phyloP scores from a whole-genome alignment of 2,888 invertebrate species.

The Aspidapion aeneum region DNA sequence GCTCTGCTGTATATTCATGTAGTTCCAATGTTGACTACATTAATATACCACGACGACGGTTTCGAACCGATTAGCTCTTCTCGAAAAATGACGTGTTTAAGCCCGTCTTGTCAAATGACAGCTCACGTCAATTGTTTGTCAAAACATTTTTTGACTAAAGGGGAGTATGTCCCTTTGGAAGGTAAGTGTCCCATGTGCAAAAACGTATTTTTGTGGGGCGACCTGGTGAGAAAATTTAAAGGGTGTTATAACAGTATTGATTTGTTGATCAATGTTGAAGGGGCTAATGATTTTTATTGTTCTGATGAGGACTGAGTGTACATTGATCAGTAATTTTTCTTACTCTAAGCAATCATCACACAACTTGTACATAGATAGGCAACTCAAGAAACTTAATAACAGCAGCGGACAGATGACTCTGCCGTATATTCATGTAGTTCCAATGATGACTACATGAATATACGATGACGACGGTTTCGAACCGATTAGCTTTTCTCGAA shows the following conservation, averaged over 20 bases:
- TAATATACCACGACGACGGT: slow-evolving; percentile 54
- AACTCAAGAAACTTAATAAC: too few relatives aligned
- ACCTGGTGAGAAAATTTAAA: slow-evolving; percentile 69
- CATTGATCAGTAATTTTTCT: neutral
- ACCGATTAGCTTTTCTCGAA: slow-evolving; percentile 44
- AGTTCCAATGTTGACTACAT: too few relatives aligned
- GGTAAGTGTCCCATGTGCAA: slow-evolving; percentile 79
- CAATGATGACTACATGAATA: too few relatives aligned
- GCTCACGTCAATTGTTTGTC: slow-evolving; percentile 77
- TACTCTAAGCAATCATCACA: too few relatives aligned
- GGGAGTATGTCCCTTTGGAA: slow-evolving; percentile 73
- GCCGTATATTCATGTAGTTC: too few relatives aligned
- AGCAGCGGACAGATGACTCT: too few relatives aligned
- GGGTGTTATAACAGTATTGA: slow-evolving; percentile 53
- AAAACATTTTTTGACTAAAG: slow-evolving; percentile 57
- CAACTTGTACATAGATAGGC: too few relatives aligned
- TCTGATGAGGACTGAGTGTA: slow-evolving; percentile 34
- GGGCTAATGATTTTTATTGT: slow-evolving; percentile 36
- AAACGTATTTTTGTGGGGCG: slow-evolving; percentile 71
- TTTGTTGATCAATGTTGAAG: slow-evolving; percentile 34
- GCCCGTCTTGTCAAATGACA: slow-evolving; percentile 58
- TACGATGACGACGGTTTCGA: slow-evolving; percentile 50
- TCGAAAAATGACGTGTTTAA: slow-evolving; percentile 61
- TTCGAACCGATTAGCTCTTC: slow-evolving; percentile 40
- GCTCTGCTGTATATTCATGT: too few relatives aligned